A percentile compares a stretch with the other conserved stretches of the same genome.
Evolutionary conservation across 2,888 invertebrate species (phyloP).

Genomic region (Clivina fossor): DNA sequence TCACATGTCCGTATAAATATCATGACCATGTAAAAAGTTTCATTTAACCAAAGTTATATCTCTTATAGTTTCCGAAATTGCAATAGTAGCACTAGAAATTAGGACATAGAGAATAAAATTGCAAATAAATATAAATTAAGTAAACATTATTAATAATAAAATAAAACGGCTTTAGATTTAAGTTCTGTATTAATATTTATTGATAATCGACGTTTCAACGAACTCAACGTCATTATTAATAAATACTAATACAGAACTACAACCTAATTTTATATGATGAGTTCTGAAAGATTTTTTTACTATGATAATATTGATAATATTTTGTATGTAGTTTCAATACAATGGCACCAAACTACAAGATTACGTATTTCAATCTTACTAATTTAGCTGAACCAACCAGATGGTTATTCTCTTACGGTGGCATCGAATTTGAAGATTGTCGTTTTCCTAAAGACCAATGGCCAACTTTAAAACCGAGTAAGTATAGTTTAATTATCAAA

Average conservation of each 20-base stretch:
- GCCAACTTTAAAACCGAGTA: constrained; percentile 60
- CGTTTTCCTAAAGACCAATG: constrained; percentile 60
- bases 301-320: not conserved
- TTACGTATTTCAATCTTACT: constrained; percentile 64
- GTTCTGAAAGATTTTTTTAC: not conserved
- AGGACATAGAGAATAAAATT: too few relatives aligned
- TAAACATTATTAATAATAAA: too few relatives aligned
- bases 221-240: not conserved
- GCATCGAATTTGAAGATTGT: constrained; percentile 62
- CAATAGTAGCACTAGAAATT: constrained; percentile 1
- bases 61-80: too few relatives aligned
- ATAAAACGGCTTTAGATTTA: too few relatives aligned
- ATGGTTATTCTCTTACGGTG: constrained; percentile 63
- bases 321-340: not conserved
- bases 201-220: not conserved
- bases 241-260: not conserved
- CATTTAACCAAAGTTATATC: too few relatives aligned
- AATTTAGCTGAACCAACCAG: constrained; percentile 66
- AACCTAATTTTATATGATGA: not conserved
- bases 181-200: not conserved
- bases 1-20: too few relatives aligned
- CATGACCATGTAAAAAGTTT: too few relatives aligned
- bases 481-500: too few relatives aligned
- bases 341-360: constrained; percentile 56
- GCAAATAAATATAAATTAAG: too few relatives aligned